Percentiles rank a stretch among this genome's conserved stretches.
phyloP scores from a whole-genome alignment of 1,140 invertebrate species.

The Drosophila busckii region DNA sequence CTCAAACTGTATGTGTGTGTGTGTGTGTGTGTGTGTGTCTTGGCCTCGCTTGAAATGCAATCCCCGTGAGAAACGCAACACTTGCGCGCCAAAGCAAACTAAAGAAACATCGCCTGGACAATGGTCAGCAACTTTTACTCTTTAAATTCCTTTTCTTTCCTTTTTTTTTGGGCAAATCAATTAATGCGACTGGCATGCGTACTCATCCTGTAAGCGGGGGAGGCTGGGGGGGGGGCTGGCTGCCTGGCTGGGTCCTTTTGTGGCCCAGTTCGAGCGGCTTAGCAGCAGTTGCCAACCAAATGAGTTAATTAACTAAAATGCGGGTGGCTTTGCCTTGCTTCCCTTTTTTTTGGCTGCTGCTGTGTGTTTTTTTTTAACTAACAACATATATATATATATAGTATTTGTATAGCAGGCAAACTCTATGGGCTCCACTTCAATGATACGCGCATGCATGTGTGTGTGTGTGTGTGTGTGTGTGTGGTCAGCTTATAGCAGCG shows the following conservation, averaged over 20 bases:
- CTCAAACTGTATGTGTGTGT: constrained; percentile 10
- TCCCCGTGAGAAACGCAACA: constrained; percentile 68
- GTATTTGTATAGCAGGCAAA: not conserved
- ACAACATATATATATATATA: not conserved
- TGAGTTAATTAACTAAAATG: constrained; percentile 79
- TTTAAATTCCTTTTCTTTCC: not conserved
- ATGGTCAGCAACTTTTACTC: constrained; percentile 15
- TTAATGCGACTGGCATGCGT: constrained; percentile 38
- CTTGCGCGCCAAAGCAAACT: too few species aligned
- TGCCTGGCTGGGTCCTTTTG: constrained; percentile 12
- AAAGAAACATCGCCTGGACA: too few species aligned
- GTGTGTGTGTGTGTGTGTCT: not conserved
- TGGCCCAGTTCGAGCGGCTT: constrained; percentile 53
- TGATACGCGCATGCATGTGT: constrained; percentile 16
- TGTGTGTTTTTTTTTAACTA: constrained; percentile 14
- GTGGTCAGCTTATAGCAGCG: constrained; percentile 71
- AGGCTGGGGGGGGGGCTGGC: not conserved
- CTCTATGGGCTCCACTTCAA: constrained; percentile 52
- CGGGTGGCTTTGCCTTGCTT: constrained; percentile 66
- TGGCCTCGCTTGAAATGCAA: constrained; percentile 48
- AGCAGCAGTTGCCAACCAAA: constrained; percentile 74
- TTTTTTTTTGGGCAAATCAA: constrained; percentile 54
- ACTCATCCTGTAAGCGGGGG: not conserved
- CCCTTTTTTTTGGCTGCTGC: not conserved
- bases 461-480: constrained; percentile 40